A percentile compares a stretch with the other conserved stretches of the same genome.
phyloP scores from a whole-genome alignment of 2,113 vertebrate genomes.

The Nannospalax galili region DNA sequence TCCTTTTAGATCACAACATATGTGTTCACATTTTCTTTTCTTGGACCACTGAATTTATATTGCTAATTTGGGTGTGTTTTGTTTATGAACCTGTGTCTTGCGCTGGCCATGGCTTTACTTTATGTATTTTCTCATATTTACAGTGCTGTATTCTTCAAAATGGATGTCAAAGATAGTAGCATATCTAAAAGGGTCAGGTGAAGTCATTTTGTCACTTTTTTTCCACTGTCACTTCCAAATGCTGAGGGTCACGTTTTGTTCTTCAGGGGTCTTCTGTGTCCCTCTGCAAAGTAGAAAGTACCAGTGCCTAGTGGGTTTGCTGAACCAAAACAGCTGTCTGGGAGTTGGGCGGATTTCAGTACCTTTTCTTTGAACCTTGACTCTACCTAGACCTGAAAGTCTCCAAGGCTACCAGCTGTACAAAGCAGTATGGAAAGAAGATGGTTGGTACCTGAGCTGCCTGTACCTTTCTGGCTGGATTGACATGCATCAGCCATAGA shows the following conservation, averaged over 20 bases:
- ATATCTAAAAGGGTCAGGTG: neutral
- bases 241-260: neutral
- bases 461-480: neutral
- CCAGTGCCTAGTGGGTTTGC: neutral
- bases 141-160: neutral
- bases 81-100: neutral
- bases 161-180: neutral
- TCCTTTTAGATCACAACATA: neutral
- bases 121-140: slow-evolving; percentile 18
- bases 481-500: neutral
- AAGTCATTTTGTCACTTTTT: neutral
- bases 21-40: slow-evolving; percentile 23
- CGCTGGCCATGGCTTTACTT: neutral
- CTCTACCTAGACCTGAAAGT: neutral
- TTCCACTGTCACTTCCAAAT: neutral
- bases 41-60: neutral
- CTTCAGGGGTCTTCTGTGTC: neutral
- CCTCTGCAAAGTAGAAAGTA: neutral
- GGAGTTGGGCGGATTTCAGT: neutral
- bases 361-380: slow-evolving; percentile 4
- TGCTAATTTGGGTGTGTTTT: neutral
- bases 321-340: neutral
- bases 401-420: neutral
- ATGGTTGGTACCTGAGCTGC: neutral
- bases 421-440: neutral